These are phyloP conservation scores for Globicephala melas DNA, from an alignment of 2,113 vertebrate genomes.

Conservation along the genomic window DNA sequence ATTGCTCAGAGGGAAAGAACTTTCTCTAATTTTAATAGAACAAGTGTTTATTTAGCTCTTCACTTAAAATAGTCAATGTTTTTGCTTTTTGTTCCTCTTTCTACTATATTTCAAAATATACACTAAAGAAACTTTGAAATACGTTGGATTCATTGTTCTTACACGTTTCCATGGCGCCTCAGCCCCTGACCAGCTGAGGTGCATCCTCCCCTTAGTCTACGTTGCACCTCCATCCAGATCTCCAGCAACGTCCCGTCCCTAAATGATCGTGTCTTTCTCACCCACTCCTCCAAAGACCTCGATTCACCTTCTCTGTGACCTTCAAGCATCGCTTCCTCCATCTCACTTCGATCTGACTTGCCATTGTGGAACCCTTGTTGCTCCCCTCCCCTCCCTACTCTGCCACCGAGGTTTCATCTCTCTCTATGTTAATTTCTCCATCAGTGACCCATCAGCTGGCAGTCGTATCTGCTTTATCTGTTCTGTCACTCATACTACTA, in stretches of 20 bases:
- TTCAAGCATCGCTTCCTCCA: not conserved
- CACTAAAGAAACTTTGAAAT: not conserved
- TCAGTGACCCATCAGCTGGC: not conserved
- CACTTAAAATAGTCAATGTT: constrained; percentile 36
- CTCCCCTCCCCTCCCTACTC: not conserved
- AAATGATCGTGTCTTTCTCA: no score
- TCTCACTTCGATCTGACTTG: not conserved
- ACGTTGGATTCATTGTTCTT: not conserved
- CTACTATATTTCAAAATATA: not conserved
- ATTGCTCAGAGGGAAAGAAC: constrained; percentile 57
- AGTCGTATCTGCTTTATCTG: not conserved
- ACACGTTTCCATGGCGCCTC: not conserved
- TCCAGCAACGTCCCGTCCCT: not conserved
- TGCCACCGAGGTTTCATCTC: not conserved
- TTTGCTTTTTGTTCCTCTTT: constrained; percentile 34
- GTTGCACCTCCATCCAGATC: rapidly evolving
- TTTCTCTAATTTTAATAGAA: constrained; percentile 70
- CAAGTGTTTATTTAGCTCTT: constrained; percentile 59
- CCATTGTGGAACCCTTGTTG: not conserved
- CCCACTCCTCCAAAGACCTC: not conserved
- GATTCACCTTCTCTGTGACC: not conserved
- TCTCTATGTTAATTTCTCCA: not conserved
- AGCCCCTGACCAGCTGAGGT: not conserved
- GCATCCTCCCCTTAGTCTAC: rapidly evolving
- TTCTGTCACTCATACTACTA: not conserved